Percentiles rank a stretch among this genome's conserved stretches.
phyloP scores from a whole-genome alignment of 2,888 invertebrate genomes.

The Ganaspis brasiliensis region DNA sequence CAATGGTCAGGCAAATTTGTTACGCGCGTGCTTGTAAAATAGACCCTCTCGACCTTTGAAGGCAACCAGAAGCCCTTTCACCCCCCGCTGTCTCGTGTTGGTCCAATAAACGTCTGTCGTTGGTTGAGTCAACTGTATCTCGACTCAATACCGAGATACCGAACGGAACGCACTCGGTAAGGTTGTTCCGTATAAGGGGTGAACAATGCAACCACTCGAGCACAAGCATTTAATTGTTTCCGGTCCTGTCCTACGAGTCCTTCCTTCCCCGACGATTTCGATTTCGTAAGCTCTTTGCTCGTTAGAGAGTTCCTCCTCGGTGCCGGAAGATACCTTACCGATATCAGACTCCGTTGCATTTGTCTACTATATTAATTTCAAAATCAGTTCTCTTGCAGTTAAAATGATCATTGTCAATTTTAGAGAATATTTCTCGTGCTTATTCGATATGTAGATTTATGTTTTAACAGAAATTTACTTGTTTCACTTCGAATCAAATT shows the following conservation, averaged over 20 bases:
- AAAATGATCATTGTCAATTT: not conserved
- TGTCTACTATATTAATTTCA: slow-evolving; percentile 41
- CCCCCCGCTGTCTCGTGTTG: slow-evolving; percentile 59
- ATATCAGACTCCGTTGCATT: slow-evolving; percentile 65
- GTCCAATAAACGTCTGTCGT: slow-evolving; percentile 66
- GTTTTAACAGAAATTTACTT: too few species aligned
- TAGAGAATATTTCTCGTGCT: not conserved
- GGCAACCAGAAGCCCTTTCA: slow-evolving; percentile 1
- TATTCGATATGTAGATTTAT: not conserved
- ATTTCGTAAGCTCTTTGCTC: slow-evolving; percentile 64
- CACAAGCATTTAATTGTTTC: slow-evolving; percentile 74
- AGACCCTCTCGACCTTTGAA: slow-evolving; percentile 30
- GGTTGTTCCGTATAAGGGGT: slow-evolving; percentile 55
- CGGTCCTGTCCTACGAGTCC: slow-evolving; percentile 64
- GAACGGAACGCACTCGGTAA: slow-evolving; percentile 54
- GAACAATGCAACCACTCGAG: slow-evolving; percentile 71
- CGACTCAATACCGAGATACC: slow-evolving; percentile 60
- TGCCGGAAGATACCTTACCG: slow-evolving; percentile 71
- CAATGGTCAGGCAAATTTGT: slow-evolving; percentile 64
- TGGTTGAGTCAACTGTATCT: slow-evolving; percentile 66
- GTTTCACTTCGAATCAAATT: too few species aligned
- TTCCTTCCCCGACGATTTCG: slow-evolving; percentile 49
- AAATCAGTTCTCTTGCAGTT: not conserved
- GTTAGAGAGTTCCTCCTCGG: slow-evolving; percentile 74
- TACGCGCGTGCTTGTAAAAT: slow-evolving; percentile 63